phyloP scores from a whole-genome alignment of 2,113 vertebrate species.

The Mormyrus lacerda region DNA sequence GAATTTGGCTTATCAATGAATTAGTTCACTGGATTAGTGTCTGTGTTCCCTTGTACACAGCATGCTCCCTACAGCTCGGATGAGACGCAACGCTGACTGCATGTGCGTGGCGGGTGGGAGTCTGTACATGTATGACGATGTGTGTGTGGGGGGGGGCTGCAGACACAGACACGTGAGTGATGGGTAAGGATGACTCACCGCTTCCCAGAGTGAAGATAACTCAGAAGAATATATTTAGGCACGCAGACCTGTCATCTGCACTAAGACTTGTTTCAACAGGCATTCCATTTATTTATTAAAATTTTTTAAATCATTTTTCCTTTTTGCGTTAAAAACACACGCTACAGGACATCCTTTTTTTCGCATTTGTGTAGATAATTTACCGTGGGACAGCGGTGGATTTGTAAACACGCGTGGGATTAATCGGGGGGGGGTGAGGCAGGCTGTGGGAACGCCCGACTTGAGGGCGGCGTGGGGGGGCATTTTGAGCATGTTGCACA shows the following conservation, averaged over 20 bases:
- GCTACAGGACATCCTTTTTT: conserved; percentile 9
- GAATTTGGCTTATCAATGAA: not conserved
- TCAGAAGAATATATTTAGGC: conserved; percentile 69
- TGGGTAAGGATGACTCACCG: conserved; percentile 58
- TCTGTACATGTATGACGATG: conserved; percentile 40
- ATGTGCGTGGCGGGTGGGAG: conserved; percentile 34
- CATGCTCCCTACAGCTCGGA: conserved; percentile 31
- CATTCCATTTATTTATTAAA: conserved; percentile 35
- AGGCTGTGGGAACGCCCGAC: conserved; percentile 28
- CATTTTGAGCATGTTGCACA: conserved; percentile 26
- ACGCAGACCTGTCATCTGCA: conserved; percentile 59
- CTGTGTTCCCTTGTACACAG: conserved; percentile 12
- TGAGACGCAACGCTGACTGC: conserved; percentile 33
- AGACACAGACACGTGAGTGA: conserved; percentile 69
- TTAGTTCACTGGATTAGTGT: conserved; percentile 25
- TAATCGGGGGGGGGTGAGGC: conserved; percentile 28
- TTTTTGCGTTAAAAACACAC: conserved; percentile 18
- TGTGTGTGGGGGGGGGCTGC: conserved; percentile 35
- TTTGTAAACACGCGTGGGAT: conserved; percentile 12
- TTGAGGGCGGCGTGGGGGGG: not conserved
- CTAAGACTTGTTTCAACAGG: conserved; percentile 58
- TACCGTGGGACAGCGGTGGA: conserved; percentile 12
- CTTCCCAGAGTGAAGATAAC: conserved; percentile 58
- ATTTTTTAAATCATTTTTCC: conserved; percentile 45
- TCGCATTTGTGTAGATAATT: conserved; percentile 25